Conservation (phyloP, 2,888 invertebrate genomes). For the Epistrophe grossulariae region DNA sequence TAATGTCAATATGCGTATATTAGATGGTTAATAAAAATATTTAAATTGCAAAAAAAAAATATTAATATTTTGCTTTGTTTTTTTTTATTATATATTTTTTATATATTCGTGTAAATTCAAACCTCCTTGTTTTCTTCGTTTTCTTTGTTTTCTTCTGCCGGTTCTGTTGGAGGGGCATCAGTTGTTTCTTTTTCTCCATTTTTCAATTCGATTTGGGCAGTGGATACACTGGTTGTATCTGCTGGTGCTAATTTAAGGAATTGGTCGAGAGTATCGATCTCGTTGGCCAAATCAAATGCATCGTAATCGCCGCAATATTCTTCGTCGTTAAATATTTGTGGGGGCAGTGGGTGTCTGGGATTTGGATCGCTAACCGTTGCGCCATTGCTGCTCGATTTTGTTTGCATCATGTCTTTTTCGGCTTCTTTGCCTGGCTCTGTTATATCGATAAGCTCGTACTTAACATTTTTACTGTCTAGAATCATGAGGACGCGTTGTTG, state of each 20-base stretch:
- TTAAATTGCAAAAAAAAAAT: conserved; percentile 68
- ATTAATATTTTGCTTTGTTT: conserved; percentile 35
- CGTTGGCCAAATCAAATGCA: conserved; percentile 95
- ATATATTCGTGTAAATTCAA: conserved; percentile 69
- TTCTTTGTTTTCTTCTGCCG: conserved; percentile 81
- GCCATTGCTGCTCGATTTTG: conserved; percentile 90
- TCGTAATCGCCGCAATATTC: conserved; percentile 96
- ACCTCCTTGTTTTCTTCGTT: conserved; percentile 79
- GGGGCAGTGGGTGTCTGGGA: conserved; percentile 93
- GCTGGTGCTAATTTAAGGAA: conserved; percentile 91
- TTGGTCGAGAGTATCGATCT: conserved; percentile 94
- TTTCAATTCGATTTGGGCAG: conserved; percentile 84
- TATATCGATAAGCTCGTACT: conserved; percentile 96
- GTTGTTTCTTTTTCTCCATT: conserved; percentile 80
- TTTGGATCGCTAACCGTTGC: conserved; percentile 90
- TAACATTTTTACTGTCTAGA: conserved; percentile 94
- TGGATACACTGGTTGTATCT: conserved; percentile 83
- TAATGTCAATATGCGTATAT: conserved; percentile 59
- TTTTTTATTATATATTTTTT: conserved; percentile 14
- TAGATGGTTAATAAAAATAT: conserved; percentile 68
- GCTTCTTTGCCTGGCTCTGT: conserved; percentile 95
- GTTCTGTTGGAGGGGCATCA: conserved; percentile 83
- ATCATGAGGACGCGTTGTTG: conserved; percentile 97
- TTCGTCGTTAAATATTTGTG: conserved; percentile 96
- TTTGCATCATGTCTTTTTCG: conserved; percentile 96